Evolutionary conservation across 2,113 vertebrate species (phyloP), one percentile per base, ranked within the genome.

Genomic region (Pelobates fuscus): DNA sequence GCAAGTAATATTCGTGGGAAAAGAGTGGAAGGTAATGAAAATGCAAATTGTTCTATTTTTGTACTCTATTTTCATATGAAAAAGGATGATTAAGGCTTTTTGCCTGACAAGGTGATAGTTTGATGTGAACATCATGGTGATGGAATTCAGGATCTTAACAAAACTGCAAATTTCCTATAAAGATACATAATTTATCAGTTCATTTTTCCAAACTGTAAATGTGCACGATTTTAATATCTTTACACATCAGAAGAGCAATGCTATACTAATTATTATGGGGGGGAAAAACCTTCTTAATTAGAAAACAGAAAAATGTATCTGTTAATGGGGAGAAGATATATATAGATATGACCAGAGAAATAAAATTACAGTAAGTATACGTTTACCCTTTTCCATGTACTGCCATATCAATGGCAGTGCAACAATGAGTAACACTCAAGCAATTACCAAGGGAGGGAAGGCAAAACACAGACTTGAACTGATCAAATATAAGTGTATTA

Each of bases 31-130:
- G 72, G 54, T 67, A 76, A 77, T 77, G 73, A 68, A 77, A 77
- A 77, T 77, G 73, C 54, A 77, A 77, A 77, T 77, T 68, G 64
- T 77, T 77, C 73, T 77, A 77, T 77, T 77, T 77, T 61, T 61
- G 73, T 61, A 61, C 64, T 77, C 64, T 68, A 77, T 77, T 68
- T 77, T 77, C 55, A 61, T 68, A 77, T 68, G 64, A 68, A 77
- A 61, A 77, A 61, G 64, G 65, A 77, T 77, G 73, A 77, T 77
- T 67, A 77, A 77, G 73, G 73, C 65, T 77, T 77, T 77, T 68
- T 77, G 73, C 43, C 57, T 77, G 73, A 77, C 73, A 77, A 77
- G 65, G 73, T 77, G 64, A 77, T 77, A 67, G 54, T 61, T 77
- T 77, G 73, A 77, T 77, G 73, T 77, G 73, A 68, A 37, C 73